Conservation (phyloP, 2,113 vertebrate genomes). For the Platysternon megacephalum region DNA sequence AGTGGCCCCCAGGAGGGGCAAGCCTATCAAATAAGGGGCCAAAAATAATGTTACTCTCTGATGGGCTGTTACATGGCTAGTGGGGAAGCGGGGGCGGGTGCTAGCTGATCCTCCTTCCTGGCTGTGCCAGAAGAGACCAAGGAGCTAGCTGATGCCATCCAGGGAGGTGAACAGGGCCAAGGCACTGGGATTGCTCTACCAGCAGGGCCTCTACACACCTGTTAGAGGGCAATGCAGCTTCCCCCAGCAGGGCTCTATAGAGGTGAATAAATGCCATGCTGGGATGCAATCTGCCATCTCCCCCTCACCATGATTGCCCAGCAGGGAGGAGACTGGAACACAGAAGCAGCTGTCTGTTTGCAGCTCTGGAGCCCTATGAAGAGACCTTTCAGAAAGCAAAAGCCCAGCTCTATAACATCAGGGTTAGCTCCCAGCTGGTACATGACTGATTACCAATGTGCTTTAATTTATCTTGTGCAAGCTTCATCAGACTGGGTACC, state of each 20-base stretch:
- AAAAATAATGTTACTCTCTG: not conserved
- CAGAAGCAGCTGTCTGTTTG: not conserved
- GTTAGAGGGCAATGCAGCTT: not conserved
- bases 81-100: not conserved
- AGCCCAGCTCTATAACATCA: not conserved
- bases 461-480: not conserved
- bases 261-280: not conserved
- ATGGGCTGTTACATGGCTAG: not conserved
- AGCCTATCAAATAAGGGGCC: not conserved
- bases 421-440: not conserved
- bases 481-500: accelerated
- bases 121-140: not conserved
- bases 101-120: not conserved
- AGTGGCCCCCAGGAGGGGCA: too few species aligned
- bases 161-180: not conserved
- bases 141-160: not conserved
- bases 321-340: not conserved
- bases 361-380: accelerated
- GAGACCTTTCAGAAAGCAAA: not conserved
- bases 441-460: not conserved
- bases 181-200: not conserved
- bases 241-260: accelerated
- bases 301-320: not conserved
- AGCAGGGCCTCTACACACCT: not conserved
- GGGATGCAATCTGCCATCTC: not conserved